Conservation (phyloP, 2,888 invertebrate species). For the Orchestes rusci region DNA sequence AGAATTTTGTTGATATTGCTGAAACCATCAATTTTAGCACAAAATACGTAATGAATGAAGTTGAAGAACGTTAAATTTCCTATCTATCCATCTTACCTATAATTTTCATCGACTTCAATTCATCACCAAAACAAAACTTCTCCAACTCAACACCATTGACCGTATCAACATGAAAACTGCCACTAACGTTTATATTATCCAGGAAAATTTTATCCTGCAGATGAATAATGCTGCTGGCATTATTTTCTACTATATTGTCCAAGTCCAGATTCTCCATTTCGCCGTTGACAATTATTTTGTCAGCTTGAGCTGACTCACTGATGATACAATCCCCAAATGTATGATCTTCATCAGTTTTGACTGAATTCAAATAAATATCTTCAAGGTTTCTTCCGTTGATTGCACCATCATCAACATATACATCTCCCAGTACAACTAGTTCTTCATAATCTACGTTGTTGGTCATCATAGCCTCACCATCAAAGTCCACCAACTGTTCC, state of each 20-base stretch:
- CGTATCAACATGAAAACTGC: conserved; percentile 31
- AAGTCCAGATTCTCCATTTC: conserved; percentile 42
- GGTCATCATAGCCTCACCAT: conserved; percentile 33
- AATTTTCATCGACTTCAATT: conserved; percentile 34
- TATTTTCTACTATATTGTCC: conserved; percentile 41
- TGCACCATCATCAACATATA: conserved; percentile 36
- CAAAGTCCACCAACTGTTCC: conserved; percentile 40
- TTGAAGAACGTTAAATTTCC: no score
- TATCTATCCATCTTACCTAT: conserved; percentile 36
- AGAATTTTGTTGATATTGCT: no score
- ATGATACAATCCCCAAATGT: conserved; percentile 32
- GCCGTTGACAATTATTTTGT: conserved; percentile 33
- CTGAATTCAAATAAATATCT: conserved; percentile 37
- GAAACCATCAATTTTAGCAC: no score
- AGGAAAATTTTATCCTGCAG: conserved; percentile 35
- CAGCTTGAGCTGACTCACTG: no score
- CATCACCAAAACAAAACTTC: conserved; percentile 35
- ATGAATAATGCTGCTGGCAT: conserved; percentile 26
- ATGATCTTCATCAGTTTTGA: conserved; percentile 41
- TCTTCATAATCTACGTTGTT: conserved; percentile 34
- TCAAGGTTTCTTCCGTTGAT: conserved; percentile 41
- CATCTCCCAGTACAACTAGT: conserved; percentile 37
- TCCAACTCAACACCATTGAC: conserved; percentile 35
- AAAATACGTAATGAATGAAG: conserved; percentile 4
- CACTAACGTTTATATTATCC: conserved; percentile 36